Evolutionary conservation across 64 coral and sea anemone genomes (phyloP).

Genomic region (Actinia tenebrosa): DNA sequence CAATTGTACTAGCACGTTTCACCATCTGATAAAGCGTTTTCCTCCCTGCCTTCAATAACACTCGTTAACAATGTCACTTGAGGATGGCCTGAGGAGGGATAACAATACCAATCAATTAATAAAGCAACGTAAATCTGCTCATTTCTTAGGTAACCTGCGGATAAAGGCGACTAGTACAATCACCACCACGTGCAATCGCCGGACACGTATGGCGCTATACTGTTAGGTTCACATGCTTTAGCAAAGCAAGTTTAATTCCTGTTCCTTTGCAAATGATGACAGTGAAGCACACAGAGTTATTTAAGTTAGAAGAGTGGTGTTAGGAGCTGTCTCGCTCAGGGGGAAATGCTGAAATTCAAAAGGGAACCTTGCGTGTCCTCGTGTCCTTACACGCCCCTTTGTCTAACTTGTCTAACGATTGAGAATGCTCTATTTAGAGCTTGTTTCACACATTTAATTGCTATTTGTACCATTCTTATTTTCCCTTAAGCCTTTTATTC

Average conservation of each 20-base stretch:
- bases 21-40: constrained; percentile 34
- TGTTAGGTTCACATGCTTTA: constrained; percentile 31
- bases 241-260: constrained; percentile 1
- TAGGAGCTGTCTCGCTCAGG: background rate
- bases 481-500: background rate
- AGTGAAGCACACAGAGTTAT: background rate
- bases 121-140: constrained; percentile 15
- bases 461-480: background rate
- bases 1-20: constrained; percentile 33
- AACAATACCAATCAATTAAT: constrained; percentile 36
- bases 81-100: constrained; percentile 26
- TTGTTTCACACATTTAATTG: background rate
- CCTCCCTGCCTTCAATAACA: constrained; percentile 25
- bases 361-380: constrained; percentile 1
- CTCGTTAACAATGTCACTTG: constrained; percentile 23
- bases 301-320: background rate
- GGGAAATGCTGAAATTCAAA: background rate
- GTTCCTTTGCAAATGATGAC: background rate
- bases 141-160: constrained; percentile 34
- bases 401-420: background rate
- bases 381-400: constrained; percentile 3
- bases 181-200: constrained; percentile 22
- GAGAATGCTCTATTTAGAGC: constrained; percentile 6
- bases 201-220: constrained; percentile 21
- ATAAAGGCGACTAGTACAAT: constrained; percentile 27